Evolutionary conservation across 2,113 vertebrate species (phyloP), one percentile per base, ranked within the genome.

Genomic region (Mastomys natalensis): DNA sequence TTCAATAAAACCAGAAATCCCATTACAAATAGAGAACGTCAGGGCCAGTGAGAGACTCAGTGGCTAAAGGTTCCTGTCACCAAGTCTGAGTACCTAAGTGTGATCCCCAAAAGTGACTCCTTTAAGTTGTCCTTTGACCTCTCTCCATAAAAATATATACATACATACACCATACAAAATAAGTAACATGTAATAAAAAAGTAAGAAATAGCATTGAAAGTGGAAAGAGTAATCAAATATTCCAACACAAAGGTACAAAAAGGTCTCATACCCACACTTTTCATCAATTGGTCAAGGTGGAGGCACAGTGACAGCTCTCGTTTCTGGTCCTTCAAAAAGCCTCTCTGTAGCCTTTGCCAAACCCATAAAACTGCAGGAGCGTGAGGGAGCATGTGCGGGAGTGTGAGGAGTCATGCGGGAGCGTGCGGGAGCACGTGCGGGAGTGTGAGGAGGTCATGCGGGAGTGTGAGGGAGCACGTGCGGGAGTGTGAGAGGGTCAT

Each of bases 1-100:
- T 96, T 95, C 86, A 76, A 31, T 92, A 87, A 88, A 88, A 93
- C 90, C 58, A 62, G 31, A 93, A 90, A 73, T 93, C 16, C n/a
- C 55, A 76, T n/a, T 70, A 74, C 87, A 77, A 62, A 91, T 48
- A 94, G 81, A 62, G 81, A 62, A 10, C 13, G 16, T 1, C 3
- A 40, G 37, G 37, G 37, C 37, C 80, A 40, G 21, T 3, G 7
- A 62, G 34, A n/a, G 34, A 22, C 43, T 48, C 26, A 31, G 45
- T 48, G 22, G 34, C 34, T 58, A 16, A 64, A 19, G 40, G 40
- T 85, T 24, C 81, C 15, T 64, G 58, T n/a, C 82, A 48, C 58
- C 8, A 64, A 64, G 16, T 10, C 58, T 45, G 58, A 85, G 64
- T 40, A 64, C 58, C 58, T 31, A 40, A 64, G 40, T 64, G 31